Conservation (phyloP, 2,888 invertebrate genomes). For the Mythimna impura region DNA sequence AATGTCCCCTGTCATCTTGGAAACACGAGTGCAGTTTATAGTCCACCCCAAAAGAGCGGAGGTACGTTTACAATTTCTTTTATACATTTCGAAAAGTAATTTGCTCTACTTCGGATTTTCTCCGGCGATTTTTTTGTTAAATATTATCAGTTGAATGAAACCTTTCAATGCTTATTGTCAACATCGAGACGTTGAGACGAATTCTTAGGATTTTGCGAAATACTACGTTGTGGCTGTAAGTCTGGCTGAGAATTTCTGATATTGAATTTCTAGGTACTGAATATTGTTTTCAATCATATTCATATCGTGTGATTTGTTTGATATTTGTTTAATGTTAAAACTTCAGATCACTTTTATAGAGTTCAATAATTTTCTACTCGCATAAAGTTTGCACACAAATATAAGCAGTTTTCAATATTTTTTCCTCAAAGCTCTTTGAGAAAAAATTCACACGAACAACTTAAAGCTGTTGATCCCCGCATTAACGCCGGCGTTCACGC, state of each 20-base stretch:
- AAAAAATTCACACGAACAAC: not conserved
- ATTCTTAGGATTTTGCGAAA: constrained; percentile 40
- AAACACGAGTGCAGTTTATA: constrained; percentile 78
- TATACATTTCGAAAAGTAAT: constrained; percentile 63
- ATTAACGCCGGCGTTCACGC: too few relatives aligned
- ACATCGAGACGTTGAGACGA: constrained; percentile 43
- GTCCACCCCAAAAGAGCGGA: constrained; percentile 61
- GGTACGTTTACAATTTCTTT: constrained; percentile 62
- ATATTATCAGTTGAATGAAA: constrained; percentile 46
- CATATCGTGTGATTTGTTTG: not conserved
- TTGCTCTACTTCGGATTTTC: constrained; percentile 55
- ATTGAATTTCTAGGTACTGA: constrained; percentile 22
- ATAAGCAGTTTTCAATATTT: too few relatives aligned
- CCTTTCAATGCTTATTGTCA: constrained; percentile 58
- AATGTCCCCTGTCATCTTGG: constrained; percentile 68
- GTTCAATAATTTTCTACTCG: not conserved
- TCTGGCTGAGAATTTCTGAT: constrained; percentile 19
- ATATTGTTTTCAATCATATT: constrained; percentile 19
- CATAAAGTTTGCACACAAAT: not conserved
- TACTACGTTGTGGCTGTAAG: constrained; percentile 6
- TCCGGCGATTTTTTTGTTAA: constrained; percentile 48
- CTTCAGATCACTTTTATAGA: not conserved
- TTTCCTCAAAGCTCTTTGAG: not conserved
- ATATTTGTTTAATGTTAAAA: not conserved
- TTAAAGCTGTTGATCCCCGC: too few relatives aligned